Evolutionary conservation across 2,888 invertebrate genomes (phyloP).

Genomic region (Athrips mouffetella): DNA sequence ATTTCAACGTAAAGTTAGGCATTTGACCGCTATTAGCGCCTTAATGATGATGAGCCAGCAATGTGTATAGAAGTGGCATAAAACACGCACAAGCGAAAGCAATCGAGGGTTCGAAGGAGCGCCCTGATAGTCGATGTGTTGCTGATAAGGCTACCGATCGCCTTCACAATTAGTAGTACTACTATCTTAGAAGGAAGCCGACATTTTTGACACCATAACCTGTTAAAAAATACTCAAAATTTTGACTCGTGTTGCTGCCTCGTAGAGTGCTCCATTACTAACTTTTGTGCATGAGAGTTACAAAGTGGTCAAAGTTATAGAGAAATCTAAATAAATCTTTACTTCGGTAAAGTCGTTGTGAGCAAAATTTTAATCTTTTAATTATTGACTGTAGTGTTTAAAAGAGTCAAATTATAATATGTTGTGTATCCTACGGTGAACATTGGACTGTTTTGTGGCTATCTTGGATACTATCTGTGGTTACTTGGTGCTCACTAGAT

Average conservation of each 20-base stretch:
- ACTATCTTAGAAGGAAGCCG: constrained; percentile 14
- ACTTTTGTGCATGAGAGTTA: too few species aligned
- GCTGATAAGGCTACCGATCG: constrained; percentile 15
- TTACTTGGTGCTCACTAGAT: constrained; percentile 10
- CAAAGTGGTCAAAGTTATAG: too few species aligned
- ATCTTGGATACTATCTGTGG: neutral
- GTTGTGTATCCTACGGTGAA: neutral
- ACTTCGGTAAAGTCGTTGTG: too few species aligned
- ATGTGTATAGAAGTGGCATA: neutral
- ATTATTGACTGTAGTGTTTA: neutral
- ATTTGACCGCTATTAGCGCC: too few species aligned
- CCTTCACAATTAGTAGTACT: constrained; percentile 17
- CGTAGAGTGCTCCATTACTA: too few species aligned
- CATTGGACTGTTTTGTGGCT: neutral
- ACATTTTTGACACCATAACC: constrained; percentile 1
- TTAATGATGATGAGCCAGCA: neutral
- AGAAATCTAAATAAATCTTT: too few species aligned
- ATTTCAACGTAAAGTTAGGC: too few species aligned
- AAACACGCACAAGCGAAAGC: too few species aligned
- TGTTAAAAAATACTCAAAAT: neutral
- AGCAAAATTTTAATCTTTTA: too few species aligned
- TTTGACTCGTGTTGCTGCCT: neutral
- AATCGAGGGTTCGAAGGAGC: neutral
- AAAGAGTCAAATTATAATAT: neutral
- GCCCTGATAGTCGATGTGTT: constrained; percentile 10